These are phyloP conservation scores for Hesperophylax magnus DNA, from an alignment of 1,140 invertebrate genomes.

Conservation along the genomic window DNA sequence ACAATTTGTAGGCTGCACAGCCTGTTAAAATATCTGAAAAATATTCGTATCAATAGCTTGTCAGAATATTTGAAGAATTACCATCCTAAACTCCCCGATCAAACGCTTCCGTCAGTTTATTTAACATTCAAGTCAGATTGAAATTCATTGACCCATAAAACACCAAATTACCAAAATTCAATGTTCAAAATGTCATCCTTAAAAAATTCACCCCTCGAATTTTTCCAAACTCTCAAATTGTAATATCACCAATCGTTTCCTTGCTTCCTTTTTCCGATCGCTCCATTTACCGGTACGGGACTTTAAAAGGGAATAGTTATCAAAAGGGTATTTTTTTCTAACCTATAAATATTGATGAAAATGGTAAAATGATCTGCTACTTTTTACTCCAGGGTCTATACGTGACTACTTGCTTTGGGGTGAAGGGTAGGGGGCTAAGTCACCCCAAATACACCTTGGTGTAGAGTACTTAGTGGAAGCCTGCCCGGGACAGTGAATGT, in stretches of 20 bases:
- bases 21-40: too few species aligned
- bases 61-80: too few species aligned
- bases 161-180: slow-evolving; percentile 7
- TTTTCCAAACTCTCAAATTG: slow-evolving; percentile 34
- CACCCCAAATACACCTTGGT: slow-evolving; percentile 32
- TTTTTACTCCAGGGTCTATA: not conserved
- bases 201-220: slow-evolving; percentile 30
- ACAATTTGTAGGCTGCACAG: too few species aligned
- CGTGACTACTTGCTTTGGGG: not conserved
- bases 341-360: too few species aligned
- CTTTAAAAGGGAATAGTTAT: not conserved
- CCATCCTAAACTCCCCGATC: too few species aligned
- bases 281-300: slow-evolving; percentile 1
- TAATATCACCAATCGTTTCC: slow-evolving; percentile 20
- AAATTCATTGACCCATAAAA: slow-evolving; percentile 32
- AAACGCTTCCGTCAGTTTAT: not conserved
- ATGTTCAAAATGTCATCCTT: slow-evolving; percentile 21
- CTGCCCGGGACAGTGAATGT: slow-evolving; percentile 3
- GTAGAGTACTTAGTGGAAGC: slow-evolving; percentile 11
- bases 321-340: not conserved
- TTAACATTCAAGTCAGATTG: slow-evolving; percentile 15
- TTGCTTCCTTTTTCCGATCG: slow-evolving; percentile 23
- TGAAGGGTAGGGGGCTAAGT: slow-evolving; percentile 2
- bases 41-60: too few species aligned
- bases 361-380: not conserved